Evolutionary conservation across 2,797 vertebrate species (phyloP).

Genomic region (Scolopax rusticola): DNA sequence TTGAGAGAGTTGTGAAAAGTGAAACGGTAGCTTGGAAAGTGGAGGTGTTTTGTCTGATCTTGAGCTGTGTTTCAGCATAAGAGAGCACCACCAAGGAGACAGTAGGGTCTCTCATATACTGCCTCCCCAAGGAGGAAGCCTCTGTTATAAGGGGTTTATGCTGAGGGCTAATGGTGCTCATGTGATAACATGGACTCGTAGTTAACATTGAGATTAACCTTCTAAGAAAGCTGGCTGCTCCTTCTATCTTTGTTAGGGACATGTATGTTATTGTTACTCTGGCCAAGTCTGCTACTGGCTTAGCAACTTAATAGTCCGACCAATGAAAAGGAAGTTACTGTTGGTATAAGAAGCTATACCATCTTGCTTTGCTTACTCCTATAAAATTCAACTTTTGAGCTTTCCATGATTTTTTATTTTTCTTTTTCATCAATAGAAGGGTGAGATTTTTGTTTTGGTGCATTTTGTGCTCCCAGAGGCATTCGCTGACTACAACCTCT

Average conservation of each 20-base stretch:
- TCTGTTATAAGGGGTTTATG: not conserved
- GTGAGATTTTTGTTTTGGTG: not conserved
- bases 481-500: not conserved
- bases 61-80: not conserved
- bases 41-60: not conserved
- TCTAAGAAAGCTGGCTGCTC: not conserved
- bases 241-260: not conserved
- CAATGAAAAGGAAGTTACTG: not conserved
- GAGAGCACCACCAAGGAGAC: not conserved
- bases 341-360: not conserved
- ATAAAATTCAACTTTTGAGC: not conserved
- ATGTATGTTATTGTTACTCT: not conserved
- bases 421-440: not conserved
- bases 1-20: not conserved
- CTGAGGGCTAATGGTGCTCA: not conserved
- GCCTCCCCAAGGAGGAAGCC: not conserved
- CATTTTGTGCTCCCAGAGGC: not conserved
- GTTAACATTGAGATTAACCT: not conserved
- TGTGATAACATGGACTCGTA: not conserved
- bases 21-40: not conserved
- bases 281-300: not conserved
- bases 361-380: not conserved
- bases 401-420: not conserved
- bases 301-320: not conserved
- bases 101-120: not conserved